Evolutionary conservation across 2,888 invertebrate genomes (phyloP).

Genomic region (Drosophila subquinaria): DNA sequence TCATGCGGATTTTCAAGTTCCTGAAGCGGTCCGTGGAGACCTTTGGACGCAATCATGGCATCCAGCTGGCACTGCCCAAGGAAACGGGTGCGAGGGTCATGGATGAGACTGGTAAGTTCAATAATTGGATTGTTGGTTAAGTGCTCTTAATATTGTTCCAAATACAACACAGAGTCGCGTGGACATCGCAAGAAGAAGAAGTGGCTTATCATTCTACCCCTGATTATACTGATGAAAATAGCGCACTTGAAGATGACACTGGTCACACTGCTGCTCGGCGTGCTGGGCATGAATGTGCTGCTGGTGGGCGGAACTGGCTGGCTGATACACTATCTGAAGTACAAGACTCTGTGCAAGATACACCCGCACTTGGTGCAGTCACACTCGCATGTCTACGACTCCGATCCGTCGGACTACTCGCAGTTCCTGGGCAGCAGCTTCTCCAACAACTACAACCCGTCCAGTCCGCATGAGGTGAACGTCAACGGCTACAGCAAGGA

Average conservation of each 20-base stretch:
- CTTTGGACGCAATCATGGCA: conserved; percentile 83
- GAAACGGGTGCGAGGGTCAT: conserved; percentile 79
- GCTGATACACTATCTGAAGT: conserved; percentile 84
- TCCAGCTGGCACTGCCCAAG: conserved; percentile 78
- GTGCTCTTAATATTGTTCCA: not conserved
- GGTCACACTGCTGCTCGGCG: conserved; percentile 79
- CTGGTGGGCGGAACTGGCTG: conserved; percentile 82
- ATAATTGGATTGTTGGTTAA: not conserved
- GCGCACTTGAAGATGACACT: conserved; percentile 83
- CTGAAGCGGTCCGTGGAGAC: conserved; percentile 81
- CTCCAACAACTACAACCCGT: conserved; percentile 69
- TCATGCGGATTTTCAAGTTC: conserved; percentile 80
- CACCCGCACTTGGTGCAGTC: conserved; percentile 84
- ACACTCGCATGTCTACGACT: conserved; percentile 84
- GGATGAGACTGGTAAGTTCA: conserved; percentile 72
- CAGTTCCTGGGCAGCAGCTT: conserved; percentile 83
- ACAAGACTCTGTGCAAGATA: conserved; percentile 84
- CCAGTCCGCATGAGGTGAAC: conserved; percentile 79
- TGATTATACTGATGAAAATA: conserved; percentile 84
- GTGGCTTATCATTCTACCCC: conserved; percentile 83
- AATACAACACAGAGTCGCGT: conserved; percentile 75
- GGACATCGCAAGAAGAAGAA: conserved; percentile 75
- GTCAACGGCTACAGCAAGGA: conserved; percentile 78
- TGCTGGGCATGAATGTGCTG: conserved; percentile 82
- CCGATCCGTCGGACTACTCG: conserved; percentile 84